Conservation (phyloP, 2,797 vertebrate genomes). For the Platalea minor region DNA sequence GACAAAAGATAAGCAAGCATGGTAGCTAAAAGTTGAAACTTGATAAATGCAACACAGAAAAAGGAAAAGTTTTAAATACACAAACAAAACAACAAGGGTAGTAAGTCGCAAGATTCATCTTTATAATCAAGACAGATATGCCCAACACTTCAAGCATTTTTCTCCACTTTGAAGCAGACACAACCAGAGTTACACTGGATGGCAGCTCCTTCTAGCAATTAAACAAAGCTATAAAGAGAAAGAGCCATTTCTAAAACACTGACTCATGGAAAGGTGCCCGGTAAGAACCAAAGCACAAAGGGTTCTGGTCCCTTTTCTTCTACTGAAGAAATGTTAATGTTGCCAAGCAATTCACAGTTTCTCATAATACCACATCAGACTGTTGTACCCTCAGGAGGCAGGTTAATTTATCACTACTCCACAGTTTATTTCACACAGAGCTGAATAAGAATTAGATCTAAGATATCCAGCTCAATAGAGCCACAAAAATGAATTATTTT, state of each 20-base stretch:
- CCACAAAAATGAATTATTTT: neutral
- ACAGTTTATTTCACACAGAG: neutral
- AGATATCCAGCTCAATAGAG: neutral
- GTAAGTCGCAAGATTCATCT: neutral
- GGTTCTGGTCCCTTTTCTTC: neutral
- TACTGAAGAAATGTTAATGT: neutral
- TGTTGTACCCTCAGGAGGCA: neutral
- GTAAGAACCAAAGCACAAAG: neutral
- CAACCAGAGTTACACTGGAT: neutral
- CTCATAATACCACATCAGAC: neutral
- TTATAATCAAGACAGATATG: neutral
- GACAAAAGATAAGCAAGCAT: neutral
- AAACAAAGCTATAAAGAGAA: neutral
- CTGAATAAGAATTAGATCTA: neutral
- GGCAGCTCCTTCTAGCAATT: neutral
- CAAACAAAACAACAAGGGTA: neutral
- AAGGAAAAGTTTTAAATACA: neutral
- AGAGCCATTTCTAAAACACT: neutral
- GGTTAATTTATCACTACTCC: neutral
- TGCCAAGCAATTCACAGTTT: neutral
- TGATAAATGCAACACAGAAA: neutral
- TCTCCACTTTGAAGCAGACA: neutral
- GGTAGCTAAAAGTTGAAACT: neutral
- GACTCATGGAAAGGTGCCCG: neutral
- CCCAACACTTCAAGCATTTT: neutral